Conservation (phyloP, 2,797 vertebrate species). For the Valencia hispanica region DNA sequence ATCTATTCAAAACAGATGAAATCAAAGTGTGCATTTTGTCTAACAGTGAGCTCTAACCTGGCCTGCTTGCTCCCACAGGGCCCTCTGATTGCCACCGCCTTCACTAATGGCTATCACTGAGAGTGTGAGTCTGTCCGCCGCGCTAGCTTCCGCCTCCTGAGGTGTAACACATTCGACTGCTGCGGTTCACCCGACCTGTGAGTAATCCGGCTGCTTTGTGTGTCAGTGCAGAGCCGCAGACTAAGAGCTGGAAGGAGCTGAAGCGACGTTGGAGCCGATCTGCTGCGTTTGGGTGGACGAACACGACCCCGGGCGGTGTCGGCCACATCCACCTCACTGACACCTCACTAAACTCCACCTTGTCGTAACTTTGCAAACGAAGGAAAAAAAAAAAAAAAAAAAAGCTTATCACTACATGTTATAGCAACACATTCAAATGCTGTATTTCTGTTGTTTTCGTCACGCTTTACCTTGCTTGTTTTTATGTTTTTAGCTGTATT, state of each 20-base stretch:
- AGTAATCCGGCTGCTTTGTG: conserved; percentile 34
- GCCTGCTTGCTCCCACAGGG: conserved; percentile 79
- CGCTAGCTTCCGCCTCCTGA: background rate
- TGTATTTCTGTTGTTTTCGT: conserved; percentile 59
- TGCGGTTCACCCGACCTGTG: background rate
- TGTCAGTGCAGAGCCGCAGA: conserved; percentile 57
- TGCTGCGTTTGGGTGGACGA: conserved; percentile 28
- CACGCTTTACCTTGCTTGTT: conserved; percentile 60
- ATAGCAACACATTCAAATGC: conserved; percentile 66
- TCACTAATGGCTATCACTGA: conserved; percentile 99
- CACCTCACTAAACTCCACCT: conserved; percentile 67
- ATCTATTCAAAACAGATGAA: background rate
- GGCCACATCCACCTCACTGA: conserved; percentile 43
- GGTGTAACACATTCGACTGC: background rate
- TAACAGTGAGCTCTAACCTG: conserved; percentile 7
- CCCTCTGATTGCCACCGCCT: conserved; percentile 98
- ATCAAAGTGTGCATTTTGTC: background rate
- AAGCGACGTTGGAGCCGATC: conserved; percentile 72
- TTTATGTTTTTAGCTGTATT: conserved; percentile 55
- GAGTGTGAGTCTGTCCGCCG: conserved; percentile 77
- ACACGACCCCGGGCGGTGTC: conserved; percentile 29
- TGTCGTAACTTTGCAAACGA: conserved; percentile 6
- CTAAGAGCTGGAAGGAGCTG: conserved; percentile 75
- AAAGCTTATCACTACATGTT: conserved; percentile 53
- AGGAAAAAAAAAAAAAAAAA: conserved; percentile 40